Base-by-base conservation (phyloP, 2,888 invertebrate genomes). In the Dasypogon diadema region DNA sequence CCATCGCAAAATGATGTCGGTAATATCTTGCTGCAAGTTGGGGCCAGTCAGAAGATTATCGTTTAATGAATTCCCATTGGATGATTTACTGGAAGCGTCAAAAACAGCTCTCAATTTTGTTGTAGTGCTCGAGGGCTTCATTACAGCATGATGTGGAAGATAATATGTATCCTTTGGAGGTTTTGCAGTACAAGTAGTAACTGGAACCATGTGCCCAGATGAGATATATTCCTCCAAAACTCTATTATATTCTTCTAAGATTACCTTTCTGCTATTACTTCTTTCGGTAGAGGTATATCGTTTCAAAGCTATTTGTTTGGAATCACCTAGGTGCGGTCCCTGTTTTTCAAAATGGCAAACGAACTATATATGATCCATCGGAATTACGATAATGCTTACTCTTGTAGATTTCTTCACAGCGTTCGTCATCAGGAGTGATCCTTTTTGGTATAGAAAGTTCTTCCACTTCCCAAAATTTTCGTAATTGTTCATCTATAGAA, bases 31-130 rank as follows among this genome's bases (percentile, higher is more conserved):
- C n/a, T 42, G 42, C 0, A 51, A 18, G 5, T 16, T 21, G 6
- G 51, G 51, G 18, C 51, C 51, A 8, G 12, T 12, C 6, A 16
- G 18, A 18, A 51, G n/a, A 6, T 21, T 21, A 16, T 51, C 51
- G 12, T 77, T 77, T 6, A 77, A 16, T 0, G 72, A 73, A 10
- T 46, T 8, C 12, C 2, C 42, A 12, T 42, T 42, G 42, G 42
- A 12, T 42, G 42, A 42, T 12, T 42, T 60, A 4, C 16, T 16
- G 5, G 76, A 72, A 0, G 42, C 76, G 21, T 76, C 68, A 24
- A 76, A 76, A n/a, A 74, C 74, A 1, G 55, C 73, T 55, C 74
- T 8, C 0, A 74, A 14, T 12, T 74, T 65, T 26, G 74, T 76
- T 14, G 72, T 22, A 0, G 60, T 54, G 26, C 76, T 73, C 6